Conservation (phyloP, 1,140 invertebrate species). For the Macrobrachium rosenbergii region DNA sequence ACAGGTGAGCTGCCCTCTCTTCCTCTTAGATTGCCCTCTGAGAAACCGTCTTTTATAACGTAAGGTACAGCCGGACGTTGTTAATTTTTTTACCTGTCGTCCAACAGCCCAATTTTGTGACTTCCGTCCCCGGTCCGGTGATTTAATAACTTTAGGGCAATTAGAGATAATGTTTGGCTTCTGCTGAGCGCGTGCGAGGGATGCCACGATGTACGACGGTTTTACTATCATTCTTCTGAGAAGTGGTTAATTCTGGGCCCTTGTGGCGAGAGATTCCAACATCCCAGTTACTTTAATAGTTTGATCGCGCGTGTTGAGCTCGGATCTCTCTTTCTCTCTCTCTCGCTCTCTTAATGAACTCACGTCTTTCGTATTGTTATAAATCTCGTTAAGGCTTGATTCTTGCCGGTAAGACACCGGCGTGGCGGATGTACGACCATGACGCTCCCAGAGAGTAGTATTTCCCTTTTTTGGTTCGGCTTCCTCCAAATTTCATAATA, state of each 20-base stretch:
- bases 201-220: neutral
- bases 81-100: slow-evolving; percentile 5
- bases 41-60: neutral
- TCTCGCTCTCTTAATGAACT: too few species aligned
- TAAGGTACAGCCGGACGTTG: slow-evolving; percentile 25
- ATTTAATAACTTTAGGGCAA: slow-evolving; percentile 21
- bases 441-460: too few species aligned
- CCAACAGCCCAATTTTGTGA: slow-evolving; percentile 13
- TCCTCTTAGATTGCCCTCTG: neutral
- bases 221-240: neutral
- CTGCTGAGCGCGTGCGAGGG: neutral
- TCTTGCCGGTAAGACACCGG: too few species aligned
- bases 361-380: too few species aligned
- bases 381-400: too few species aligned
- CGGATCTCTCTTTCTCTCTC: too few species aligned
- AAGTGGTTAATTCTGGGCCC: neutral
- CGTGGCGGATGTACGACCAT: too few species aligned
- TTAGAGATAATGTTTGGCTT: neutral
- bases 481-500: too few species aligned
- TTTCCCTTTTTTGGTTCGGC: too few species aligned
- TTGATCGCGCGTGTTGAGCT: too few species aligned
- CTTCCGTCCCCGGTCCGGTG: slow-evolving; percentile 20
- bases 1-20: neutral
- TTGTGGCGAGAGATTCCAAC: neutral
- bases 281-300: too few species aligned